phyloP scores from a whole-genome alignment of 1,140 invertebrate species.

The Lepidurus apus region DNA sequence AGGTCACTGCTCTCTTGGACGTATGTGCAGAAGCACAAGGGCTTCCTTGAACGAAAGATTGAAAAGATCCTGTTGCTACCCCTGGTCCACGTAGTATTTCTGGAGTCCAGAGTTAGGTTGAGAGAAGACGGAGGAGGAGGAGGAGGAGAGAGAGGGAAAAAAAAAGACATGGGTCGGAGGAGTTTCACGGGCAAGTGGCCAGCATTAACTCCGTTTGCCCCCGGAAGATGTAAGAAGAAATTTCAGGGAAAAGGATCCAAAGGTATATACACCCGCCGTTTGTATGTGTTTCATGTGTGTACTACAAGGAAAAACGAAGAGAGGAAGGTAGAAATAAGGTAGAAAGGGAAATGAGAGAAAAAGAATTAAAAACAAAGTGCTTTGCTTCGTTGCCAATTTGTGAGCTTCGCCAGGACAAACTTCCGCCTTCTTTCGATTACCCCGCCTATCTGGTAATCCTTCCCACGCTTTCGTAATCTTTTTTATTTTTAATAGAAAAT shows the following conservation, averaged over 20 bases:
- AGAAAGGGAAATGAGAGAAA: background rate
- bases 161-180: background rate
- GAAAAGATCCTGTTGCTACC: conserved; percentile 9
- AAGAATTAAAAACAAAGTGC: background rate
- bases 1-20: conserved; percentile 20
- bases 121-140: background rate
- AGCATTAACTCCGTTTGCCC: background rate
- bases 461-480: background rate
- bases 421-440: background rate
- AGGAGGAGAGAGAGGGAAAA: background rate
- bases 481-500: background rate
- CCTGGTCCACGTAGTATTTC: background rate
- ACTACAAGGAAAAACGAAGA: background rate
- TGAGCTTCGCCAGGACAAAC: conserved; percentile 9
- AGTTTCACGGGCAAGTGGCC: conserved; percentile 12
- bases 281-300: no score
- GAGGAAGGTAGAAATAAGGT: background rate
- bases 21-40: background rate
- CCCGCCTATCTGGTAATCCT: background rate
- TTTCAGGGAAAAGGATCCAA: background rate
- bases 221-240: background rate
- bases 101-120: background rate
- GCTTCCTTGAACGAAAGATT: background rate
- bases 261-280: no score
- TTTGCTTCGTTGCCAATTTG: background rate